Base-by-base conservation (phyloP, 2,888 invertebrate species). In the Phengaris arion region DNA sequence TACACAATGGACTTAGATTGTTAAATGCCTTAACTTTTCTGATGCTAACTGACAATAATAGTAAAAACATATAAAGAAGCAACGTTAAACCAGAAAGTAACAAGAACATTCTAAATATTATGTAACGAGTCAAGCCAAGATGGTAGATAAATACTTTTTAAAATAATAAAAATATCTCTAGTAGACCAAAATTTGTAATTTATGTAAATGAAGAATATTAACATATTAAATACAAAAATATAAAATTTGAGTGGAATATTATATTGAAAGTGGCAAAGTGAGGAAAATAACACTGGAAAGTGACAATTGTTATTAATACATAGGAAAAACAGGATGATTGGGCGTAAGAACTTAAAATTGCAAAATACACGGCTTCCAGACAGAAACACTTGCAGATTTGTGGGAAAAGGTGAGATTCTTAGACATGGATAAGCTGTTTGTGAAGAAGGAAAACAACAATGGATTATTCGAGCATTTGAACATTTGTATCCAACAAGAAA, bases 371-470 rank as follows among this genome's bases (percentile, higher is more conserved):
- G 12, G 72, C 72, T 72, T 35, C 54, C 52, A 35, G 72, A 45
- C 64, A 6, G 45, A 45, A 35, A 72, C 35, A 72, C 35, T 3
- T 35, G 72, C 52, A 72, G 72, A 70, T 15, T 70, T 52, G 10
- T 54, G 72, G 35, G 52, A 54, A 72, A 54, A 72, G 72, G 72
- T 72, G 72, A 72, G 72, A 54, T 72, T 54, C 51, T 72, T 72
- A 54, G 22, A 52, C 52, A 72, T 72, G 72, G 52, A 52, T 52
- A 72, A 72, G 72, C 72, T 52, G 72, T 72, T 72, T 72, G 52
- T 72, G 72, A 72, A 72, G 72, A 72, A 54, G 72, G 57, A 69
- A 75, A 69, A 75, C 69, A 13, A 75, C 69, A 69, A 75, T 69
- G 55, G 45, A 69, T 69, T 52, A 68, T 46, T 74, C 54, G 46